Evolutionary conservation across 2,888 invertebrate species (phyloP), one percentile per base, ranked within the genome.

Genomic region (Drosophila picticornis): DNA sequence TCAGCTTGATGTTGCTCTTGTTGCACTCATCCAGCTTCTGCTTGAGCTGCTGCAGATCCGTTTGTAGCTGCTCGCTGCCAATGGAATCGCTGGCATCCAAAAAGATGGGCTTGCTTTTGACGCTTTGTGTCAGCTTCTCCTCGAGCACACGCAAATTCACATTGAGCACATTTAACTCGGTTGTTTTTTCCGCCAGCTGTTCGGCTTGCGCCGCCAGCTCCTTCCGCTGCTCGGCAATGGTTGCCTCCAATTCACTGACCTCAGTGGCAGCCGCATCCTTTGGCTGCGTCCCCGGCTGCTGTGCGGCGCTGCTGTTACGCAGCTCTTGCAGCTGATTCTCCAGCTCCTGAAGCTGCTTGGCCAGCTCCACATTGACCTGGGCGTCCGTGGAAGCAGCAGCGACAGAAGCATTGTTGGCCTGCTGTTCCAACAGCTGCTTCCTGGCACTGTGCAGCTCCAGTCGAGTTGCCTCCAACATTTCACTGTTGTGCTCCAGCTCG

Each of bases 21-120:
- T 97, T 97, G 36, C 95, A 94, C 63, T 95, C 95, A 72, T 97
- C 96, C 59, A 97, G 93, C 90, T 96, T 96, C 80, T 95, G 95
- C 71, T 95, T 96, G 5, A 97, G 93, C 89, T 95, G 94, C 40
- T 87, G 87, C 32, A 91, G 80, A 38, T 93, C 91, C 0, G 94
- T 80, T 77, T 84, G 75, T 48, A 88, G 52, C 55, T 94, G 93
- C 0, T 81, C 64, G 34, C 67, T 81, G n/a, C 67, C 75, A 16
- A 40, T 43, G 7, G 50, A 52, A 1, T 65, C 77, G 0, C 56
- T 38, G 27, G 75, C 90, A 32, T 85, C 84, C 27, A 91, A 90
- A 65, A 92, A 94, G 4, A 92, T 72, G 9, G 92, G 89, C 38
- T 92, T 93, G 27, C 60, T 83, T 65, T 90, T 90, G 19, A 82